These are phyloP conservation scores for Pycnonotus jocosus DNA, from an alignment of 2,113 vertebrate species.

Conservation along the genomic window DNA sequence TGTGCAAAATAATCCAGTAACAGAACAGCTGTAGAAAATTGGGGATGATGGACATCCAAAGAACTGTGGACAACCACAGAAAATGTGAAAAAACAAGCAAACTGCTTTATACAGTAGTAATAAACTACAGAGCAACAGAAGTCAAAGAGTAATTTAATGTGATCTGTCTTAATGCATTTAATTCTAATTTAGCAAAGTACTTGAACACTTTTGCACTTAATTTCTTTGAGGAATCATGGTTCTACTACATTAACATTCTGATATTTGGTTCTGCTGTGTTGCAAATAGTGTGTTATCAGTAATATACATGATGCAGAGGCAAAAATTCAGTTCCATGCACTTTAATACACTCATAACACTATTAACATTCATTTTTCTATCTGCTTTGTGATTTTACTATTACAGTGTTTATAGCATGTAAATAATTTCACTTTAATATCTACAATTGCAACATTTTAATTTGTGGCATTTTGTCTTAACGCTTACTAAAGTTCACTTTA, in stretches of 20 bases:
- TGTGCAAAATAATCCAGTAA: background rate
- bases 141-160: background rate
- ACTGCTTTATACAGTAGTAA: background rate
- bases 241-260: background rate
- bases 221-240: background rate
- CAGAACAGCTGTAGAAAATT: background rate
- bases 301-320: background rate
- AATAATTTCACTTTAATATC: background rate
- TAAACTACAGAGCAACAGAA: background rate
- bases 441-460: background rate
- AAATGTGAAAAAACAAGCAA: background rate
- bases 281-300: background rate
- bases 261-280: background rate
- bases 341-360: background rate
- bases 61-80: background rate
- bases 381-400: background rate
- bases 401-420: background rate
- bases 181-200: background rate
- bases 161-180: background rate
- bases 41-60: background rate
- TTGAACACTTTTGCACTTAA: background rate
- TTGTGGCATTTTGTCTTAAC: background rate
- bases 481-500: too few relatives aligned
- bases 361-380: background rate
- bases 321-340: background rate